Evolutionary conservation across 2,888 invertebrate species (phyloP).

Genomic region (Limnephilus marmoratus): DNA sequence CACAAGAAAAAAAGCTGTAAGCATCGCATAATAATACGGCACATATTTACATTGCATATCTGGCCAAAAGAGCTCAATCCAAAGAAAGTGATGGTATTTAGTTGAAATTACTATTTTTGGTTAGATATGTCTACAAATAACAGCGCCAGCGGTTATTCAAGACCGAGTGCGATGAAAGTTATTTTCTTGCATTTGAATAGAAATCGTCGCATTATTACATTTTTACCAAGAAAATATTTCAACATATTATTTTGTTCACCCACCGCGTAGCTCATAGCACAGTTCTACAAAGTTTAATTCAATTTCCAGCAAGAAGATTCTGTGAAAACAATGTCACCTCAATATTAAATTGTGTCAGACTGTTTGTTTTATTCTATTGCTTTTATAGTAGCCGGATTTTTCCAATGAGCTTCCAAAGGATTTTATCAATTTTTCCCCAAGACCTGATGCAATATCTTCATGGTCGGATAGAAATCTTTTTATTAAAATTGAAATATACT

Average conservation of each 20-base stretch:
- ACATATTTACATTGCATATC: too few relatives aligned
- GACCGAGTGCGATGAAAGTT: not conserved
- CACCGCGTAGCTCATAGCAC: not conserved
- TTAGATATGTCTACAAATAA: not conserved
- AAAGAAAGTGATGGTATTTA: not conserved
- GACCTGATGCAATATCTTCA: not conserved
- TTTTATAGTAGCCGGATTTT: slow-evolving; percentile 40
- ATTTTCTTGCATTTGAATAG: not conserved
- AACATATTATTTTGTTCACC: not conserved
- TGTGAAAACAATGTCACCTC: slow-evolving; percentile 16
- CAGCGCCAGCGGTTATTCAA: not conserved
- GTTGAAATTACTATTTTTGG: not conserved
- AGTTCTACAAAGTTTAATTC: not conserved
- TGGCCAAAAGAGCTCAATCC: not conserved
- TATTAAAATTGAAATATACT: not conserved
- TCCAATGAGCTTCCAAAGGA: slow-evolving; percentile 10
- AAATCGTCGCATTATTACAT: not conserved
- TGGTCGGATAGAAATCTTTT: not conserved
- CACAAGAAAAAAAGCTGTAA: too few relatives aligned
- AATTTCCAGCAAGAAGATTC: not conserved
- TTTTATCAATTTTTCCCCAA: not conserved
- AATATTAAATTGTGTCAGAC: slow-evolving; percentile 38
- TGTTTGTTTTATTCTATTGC: slow-evolving; percentile 26
- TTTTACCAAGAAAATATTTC: not conserved
- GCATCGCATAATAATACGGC: too few relatives aligned